Percentiles rank a stretch among this genome's conserved stretches.
These are phyloP conservation scores for Megalops atlanticus DNA, from an alignment of 2,113 vertebrate genomes.

Conservation along the genomic window DNA sequence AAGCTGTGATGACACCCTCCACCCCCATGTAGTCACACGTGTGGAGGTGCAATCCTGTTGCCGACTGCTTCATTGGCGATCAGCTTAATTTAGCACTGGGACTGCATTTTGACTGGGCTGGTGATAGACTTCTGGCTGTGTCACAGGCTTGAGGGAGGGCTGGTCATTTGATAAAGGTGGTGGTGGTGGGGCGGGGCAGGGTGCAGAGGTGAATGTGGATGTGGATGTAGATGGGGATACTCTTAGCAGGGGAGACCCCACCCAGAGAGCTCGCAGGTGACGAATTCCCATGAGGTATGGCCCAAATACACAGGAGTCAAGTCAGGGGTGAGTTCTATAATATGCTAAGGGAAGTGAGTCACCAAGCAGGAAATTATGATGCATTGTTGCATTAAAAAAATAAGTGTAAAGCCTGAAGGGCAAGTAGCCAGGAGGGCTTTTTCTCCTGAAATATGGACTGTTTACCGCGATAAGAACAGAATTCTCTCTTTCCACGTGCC, in stretches of 20 bases:
- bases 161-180: no score
- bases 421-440: neutral
- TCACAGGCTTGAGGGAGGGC: neutral
- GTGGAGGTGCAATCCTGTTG: slow-evolving; percentile 11
- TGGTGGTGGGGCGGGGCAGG: no score
- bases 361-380: neutral
- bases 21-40: no score
- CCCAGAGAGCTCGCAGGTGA: neutral
- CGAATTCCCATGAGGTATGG: neutral
- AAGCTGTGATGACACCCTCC: neutral
- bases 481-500: neutral
- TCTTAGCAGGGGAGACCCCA: no score
- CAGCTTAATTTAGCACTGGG: slow-evolving; percentile 36
- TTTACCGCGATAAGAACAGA: neutral
- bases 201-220: no score
- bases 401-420: neutral
- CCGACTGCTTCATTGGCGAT: neutral
- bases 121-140: slow-evolving; percentile 12
- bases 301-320: neutral
- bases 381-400: neutral
- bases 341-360: no score
- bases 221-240: no score
- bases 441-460: neutral
- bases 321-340: neutral
- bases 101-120: slow-evolving; percentile 42